phyloP scores from a whole-genome alignment of 2,113 vertebrate genomes.

The Serilophus lunatus region DNA sequence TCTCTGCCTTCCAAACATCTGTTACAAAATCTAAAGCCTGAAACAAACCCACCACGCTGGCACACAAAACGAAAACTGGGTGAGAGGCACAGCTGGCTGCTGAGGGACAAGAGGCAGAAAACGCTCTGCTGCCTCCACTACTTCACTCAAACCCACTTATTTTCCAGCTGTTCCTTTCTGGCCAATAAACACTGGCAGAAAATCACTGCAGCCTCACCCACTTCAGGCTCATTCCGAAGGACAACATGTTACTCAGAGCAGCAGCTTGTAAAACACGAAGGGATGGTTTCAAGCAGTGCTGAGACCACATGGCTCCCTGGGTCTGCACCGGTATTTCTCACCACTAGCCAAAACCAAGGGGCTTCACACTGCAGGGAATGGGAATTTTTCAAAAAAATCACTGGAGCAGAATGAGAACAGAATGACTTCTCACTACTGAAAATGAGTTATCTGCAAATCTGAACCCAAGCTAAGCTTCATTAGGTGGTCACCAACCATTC shows the following conservation, averaged over 20 bases:
- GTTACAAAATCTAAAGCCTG: not conserved
- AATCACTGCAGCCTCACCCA: not conserved
- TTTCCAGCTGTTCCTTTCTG: not conserved
- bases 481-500: not conserved
- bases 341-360: not conserved
- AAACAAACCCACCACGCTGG: not conserved
- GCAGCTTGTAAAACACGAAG: not conserved
- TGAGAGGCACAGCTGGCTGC: not conserved
- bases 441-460: fast-evolving
- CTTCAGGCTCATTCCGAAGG: not conserved
- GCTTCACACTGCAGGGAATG: not conserved
- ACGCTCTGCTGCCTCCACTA: not conserved
- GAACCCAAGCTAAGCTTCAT: not conserved
- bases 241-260: not conserved
- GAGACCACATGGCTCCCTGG: fast-evolving
- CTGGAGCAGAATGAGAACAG: not conserved
- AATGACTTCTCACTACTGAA: not conserved
- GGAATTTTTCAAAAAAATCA: not conserved
- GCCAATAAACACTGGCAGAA: not conserved
- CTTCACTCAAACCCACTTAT: not conserved
- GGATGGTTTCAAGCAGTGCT: not conserved
- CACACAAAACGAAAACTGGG: not conserved
- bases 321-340: not conserved
- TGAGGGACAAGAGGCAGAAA: not conserved
- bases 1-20: not conserved